Conservation (phyloP, 1,140 invertebrate species). For the Proctacanthus coquilletti region DNA sequence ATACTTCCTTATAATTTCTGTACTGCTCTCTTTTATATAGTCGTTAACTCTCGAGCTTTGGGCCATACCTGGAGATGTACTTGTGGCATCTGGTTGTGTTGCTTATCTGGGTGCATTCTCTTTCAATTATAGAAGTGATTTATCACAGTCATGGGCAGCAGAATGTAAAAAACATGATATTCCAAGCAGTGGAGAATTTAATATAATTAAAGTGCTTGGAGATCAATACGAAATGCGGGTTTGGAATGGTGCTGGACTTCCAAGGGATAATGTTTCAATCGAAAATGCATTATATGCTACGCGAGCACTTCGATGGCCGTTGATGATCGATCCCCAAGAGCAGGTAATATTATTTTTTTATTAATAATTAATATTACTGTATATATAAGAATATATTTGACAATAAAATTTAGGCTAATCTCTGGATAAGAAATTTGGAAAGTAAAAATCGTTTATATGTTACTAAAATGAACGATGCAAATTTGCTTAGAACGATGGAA, state of each 20-base stretch:
- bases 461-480: constrained; percentile 56
- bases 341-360: constrained; percentile 45
- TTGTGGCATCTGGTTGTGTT: constrained; percentile 69
- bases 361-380: constrained; percentile 1
- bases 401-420: constrained; percentile 46
- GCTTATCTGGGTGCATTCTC: constrained; percentile 84
- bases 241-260: constrained; percentile 72
- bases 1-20: background rate
- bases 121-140: constrained; percentile 48
- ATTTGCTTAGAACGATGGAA: constrained; percentile 63
- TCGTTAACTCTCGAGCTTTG: constrained; percentile 14
- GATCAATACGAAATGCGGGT: constrained; percentile 67
- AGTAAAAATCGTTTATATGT: constrained; percentile 51
- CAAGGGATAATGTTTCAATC: constrained; percentile 66
- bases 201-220: constrained; percentile 55
- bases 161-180: constrained; percentile 45
- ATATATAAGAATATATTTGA: background rate
- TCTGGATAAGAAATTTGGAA: constrained; percentile 77
- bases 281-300: constrained; percentile 81
- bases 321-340: constrained; percentile 84
- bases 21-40: constrained; percentile 1
- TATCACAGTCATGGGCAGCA: constrained; percentile 50
- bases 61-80: constrained; percentile 51
- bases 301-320: constrained; percentile 60
- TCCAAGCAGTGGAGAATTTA: constrained; percentile 48